Percentiles rank a stretch among this genome's conserved stretches.
These are phyloP conservation scores for Agrilus mali DNA, from an alignment of 2,888 invertebrate species.

Conservation along the genomic window DNA sequence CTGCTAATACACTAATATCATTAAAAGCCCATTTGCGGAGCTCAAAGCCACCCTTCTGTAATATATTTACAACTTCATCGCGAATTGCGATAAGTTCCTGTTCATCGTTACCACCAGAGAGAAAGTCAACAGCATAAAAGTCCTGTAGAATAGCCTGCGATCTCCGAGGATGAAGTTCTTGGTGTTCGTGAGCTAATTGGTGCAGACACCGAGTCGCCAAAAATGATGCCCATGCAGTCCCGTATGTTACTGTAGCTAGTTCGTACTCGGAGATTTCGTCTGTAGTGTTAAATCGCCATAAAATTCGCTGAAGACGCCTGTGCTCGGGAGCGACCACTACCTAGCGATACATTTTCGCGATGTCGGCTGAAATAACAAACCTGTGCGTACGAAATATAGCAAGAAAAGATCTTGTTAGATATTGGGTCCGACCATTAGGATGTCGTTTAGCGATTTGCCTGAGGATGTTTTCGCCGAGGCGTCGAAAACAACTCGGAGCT, in stretches of 20 bases:
- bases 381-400: too few relatives aligned
- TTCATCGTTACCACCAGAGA: constrained; percentile 12
- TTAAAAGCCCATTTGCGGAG: constrained; percentile 18
- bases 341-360: too few relatives aligned
- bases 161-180: constrained; percentile 7
- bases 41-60: constrained; percentile 9
- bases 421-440: too few relatives aligned
- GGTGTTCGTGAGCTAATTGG: constrained; percentile 16
- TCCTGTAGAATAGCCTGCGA: constrained; percentile 10
- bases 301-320: too few relatives aligned
- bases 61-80: constrained; percentile 7
- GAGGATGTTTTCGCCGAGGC: too few relatives aligned
- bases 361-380: too few relatives aligned
- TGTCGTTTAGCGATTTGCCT: too few relatives aligned
- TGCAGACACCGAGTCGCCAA: constrained; percentile 18
- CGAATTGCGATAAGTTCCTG: constrained; percentile 10
- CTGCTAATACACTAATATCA: neutral
- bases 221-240: constrained; percentile 21
- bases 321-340: too few relatives aligned
- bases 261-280: too few relatives aligned
- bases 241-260: constrained; percentile 23
- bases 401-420: too few relatives aligned
- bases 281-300: too few relatives aligned
- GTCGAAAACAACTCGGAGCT: too few relatives aligned
- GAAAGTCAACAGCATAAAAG: constrained; percentile 23